phyloP scores from a whole-genome alignment of 2,113 vertebrate species.

The Furnarius figulus region DNA sequence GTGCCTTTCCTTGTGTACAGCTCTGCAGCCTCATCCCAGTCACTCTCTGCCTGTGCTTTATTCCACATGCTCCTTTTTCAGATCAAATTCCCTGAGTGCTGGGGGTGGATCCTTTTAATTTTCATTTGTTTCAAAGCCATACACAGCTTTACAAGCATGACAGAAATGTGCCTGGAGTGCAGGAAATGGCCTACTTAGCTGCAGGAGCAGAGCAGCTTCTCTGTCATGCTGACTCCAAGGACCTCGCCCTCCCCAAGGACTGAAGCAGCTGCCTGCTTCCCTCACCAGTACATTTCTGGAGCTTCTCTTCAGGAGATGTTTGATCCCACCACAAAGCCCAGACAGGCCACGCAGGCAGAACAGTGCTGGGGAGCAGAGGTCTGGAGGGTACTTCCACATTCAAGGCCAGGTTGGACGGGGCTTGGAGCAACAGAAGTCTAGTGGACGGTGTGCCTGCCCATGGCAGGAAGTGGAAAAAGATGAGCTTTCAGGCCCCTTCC shows the following conservation, averaged over 20 bases:
- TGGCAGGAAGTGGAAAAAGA: neutral
- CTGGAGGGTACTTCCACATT: neutral
- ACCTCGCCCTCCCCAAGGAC: neutral
- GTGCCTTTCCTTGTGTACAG: neutral
- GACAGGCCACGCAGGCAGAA: neutral
- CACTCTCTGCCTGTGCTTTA: neutral
- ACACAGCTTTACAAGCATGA: neutral
- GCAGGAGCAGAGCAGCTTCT: slow-evolving; percentile 3
- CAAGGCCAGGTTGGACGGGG: neutral
- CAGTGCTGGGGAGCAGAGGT: neutral
- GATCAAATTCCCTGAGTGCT: neutral
- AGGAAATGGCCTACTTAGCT: slow-evolving; percentile 58
- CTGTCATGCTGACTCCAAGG: neutral
- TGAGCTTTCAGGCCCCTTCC: neutral
- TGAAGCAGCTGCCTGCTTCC: neutral
- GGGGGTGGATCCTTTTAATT: slow-evolving; percentile 33
- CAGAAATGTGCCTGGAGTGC: slow-evolving; percentile 39
- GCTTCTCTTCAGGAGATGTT: neutral
- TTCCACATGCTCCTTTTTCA: neutral
- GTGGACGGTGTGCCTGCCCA: neutral
- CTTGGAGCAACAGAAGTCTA: neutral
- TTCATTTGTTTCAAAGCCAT: neutral
- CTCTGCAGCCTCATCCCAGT: neutral
- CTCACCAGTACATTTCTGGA: fast-evolving
- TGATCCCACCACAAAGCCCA: neutral